These are phyloP conservation scores for Antechinus stuartii DNA, from an alignment of 2,113 vertebrate species.

Conservation along the genomic window DNA sequence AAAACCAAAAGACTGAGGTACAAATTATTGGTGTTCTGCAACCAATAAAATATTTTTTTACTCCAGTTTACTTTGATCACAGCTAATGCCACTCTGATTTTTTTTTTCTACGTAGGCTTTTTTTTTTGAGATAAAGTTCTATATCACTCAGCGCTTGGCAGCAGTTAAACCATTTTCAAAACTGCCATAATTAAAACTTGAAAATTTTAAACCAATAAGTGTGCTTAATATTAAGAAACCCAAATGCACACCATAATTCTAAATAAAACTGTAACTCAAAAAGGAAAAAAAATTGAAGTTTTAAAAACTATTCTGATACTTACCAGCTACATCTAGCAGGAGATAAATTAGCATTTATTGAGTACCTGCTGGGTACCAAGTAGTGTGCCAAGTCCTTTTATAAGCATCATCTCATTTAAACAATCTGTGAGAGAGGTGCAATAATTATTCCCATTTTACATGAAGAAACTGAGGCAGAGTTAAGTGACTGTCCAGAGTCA, in stretches of 20 bases:
- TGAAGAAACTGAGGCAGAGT: not conserved
- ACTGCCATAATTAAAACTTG: constrained; percentile 68
- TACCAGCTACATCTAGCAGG: not conserved
- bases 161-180: constrained; percentile 74
- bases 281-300: constrained; percentile 35
- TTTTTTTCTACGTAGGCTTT: constrained; percentile 75
- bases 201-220: constrained; percentile 64
- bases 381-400: not conserved
- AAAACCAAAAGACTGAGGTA: constrained; percentile 67
- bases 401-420: not conserved
- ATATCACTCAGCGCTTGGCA: constrained; percentile 72
- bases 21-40: constrained; percentile 63
- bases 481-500: not conserved
- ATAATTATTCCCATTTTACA: not conserved
- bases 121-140: constrained; percentile 75
- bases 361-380: no score
- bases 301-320: constrained; percentile 3
- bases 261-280: constrained; percentile 46
- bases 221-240: constrained; percentile 41
- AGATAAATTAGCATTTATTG: not conserved
- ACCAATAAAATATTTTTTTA: constrained; percentile 71
- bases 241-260: constrained; percentile 51
- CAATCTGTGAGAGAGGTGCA: not conserved
- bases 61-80: constrained; percentile 74
- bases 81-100: constrained; percentile 72